Base-by-base conservation (phyloP, 2,888 invertebrate genomes). In the Melolontha melolontha region DNA sequence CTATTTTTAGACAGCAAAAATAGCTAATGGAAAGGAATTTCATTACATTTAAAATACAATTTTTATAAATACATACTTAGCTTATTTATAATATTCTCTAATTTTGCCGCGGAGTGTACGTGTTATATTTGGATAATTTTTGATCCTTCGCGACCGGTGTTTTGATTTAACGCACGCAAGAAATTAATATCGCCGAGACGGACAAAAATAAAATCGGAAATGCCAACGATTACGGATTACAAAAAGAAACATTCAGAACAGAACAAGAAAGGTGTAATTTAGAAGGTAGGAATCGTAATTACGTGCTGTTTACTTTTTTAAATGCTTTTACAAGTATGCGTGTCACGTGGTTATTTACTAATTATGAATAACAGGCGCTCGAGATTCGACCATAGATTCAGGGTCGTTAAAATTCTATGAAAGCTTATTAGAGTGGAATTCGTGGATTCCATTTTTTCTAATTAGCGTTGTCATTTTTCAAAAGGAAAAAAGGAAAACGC, bases 321-420 rank as follows among this genome's bases (percentile, higher is more conserved):
- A 34, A 34, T 34, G 34, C 34, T 34, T 34, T 34, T 34, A 34
- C 34, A 34, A 34, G 34, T 34, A 34, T 34, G 34, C 34, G 34
- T 34, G 34, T 34, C 34, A 34, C 34, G 34, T 34, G 34, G 34
- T 34, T 34, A 34, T 34, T 34, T 34, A 34, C 34, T 34, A 34
- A 34, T 34, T 34, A 34, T 34, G 34, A 34, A 34, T 34, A 34
- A 34, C 34, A 34, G 34, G 10, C 34, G 34, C 34, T 34, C 34
- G 34, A 34, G 34, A 34, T 34, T 34, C 34, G 47, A 16, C 34
- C 49, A 11, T 62, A 62, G 47, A 47, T 62, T 62, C 34, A 29
- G 41, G 29, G 47, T 49, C 59, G 47, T 49, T 62, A 62, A 62
- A 47, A 62, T 62, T 62, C 59, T 62, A 34, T 62, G 59, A 34